These are phyloP conservation scores for Pituophis catenifer DNA, from an alignment of 2,113 vertebrate genomes.

Conservation along the genomic window DNA sequence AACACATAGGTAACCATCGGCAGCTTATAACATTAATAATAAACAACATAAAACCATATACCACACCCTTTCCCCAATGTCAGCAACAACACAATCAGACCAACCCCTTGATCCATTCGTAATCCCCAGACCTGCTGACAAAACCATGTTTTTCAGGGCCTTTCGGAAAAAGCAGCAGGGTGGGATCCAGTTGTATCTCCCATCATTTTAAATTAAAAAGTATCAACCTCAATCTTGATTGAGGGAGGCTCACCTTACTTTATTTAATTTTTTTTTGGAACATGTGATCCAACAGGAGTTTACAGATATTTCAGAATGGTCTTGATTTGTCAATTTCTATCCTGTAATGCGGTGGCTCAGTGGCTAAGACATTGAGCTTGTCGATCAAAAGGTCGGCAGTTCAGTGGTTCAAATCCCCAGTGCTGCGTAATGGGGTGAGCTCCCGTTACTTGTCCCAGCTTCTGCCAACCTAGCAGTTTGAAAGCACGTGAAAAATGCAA, in stretches of 20 bases:
- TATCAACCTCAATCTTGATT: neutral
- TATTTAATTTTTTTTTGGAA: neutral
- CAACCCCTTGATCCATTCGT: neutral
- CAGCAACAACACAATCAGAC: neutral
- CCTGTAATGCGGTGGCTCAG: neutral
- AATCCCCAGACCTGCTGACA: neutral
- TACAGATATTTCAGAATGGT: neutral
- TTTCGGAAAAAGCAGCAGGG: neutral
- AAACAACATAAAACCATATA: neutral
- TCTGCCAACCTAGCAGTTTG: no score
- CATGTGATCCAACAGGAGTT: neutral
- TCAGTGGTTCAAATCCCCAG: no score
- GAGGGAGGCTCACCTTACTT: neutral
- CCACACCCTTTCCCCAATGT: neutral
- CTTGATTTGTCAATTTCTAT: neutral
- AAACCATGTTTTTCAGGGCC: neutral
- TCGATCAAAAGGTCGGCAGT: no score
- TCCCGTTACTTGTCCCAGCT: no score
- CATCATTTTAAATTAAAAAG: neutral
- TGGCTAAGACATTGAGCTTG: no score
- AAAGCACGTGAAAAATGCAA: no score
- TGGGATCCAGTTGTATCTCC: neutral
- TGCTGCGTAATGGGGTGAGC: no score
- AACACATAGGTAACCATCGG: neutral
- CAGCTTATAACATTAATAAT: neutral